phyloP scores from a whole-genome alignment of 2,888 invertebrate genomes.

The Norana najaformis region DNA sequence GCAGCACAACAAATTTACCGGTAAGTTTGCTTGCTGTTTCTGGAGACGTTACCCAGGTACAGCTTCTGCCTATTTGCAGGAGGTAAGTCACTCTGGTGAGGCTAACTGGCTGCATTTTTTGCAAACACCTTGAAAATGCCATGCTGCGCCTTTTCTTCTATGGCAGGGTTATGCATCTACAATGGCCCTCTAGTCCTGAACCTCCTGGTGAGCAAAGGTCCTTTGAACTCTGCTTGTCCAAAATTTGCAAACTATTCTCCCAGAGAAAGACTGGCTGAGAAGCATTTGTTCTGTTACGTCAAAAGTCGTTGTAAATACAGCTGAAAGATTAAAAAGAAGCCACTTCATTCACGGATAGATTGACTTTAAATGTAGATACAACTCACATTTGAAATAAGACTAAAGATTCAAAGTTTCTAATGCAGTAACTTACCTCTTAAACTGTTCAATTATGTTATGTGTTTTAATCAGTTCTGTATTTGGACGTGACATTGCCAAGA shows the following conservation, averaged over 20 bases:
- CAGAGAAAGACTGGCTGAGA: neutral
- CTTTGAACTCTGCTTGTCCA: neutral
- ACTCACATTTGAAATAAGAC: neutral
- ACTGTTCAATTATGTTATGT: conserved; percentile 78
- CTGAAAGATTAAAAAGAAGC: too few relatives aligned
- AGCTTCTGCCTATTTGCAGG: neutral
- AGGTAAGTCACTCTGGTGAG: neutral
- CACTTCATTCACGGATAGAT: too few relatives aligned
- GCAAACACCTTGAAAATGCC: neutral
- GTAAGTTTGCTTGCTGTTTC: neutral
- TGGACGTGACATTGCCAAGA: conserved; percentile 86
- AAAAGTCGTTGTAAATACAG: too few relatives aligned
- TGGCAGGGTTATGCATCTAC: neutral
- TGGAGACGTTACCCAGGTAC: neutral
- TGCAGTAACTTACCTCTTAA: conserved; percentile 67
- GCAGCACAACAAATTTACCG: neutral
- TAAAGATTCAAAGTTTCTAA: neutral
- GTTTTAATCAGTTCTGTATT: conserved; percentile 75
- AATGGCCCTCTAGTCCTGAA: neutral
- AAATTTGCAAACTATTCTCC: neutral
- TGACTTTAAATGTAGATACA: too few relatives aligned
- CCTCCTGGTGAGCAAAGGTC: neutral
- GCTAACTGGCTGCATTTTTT: neutral
- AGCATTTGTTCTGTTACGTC: too few relatives aligned
- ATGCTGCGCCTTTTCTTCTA: neutral